A percentile compares a stretch with the other conserved stretches of the same genome.
phyloP scores from a whole-genome alignment of 2,797 vertebrate genomes.

The Mus spretus region DNA sequence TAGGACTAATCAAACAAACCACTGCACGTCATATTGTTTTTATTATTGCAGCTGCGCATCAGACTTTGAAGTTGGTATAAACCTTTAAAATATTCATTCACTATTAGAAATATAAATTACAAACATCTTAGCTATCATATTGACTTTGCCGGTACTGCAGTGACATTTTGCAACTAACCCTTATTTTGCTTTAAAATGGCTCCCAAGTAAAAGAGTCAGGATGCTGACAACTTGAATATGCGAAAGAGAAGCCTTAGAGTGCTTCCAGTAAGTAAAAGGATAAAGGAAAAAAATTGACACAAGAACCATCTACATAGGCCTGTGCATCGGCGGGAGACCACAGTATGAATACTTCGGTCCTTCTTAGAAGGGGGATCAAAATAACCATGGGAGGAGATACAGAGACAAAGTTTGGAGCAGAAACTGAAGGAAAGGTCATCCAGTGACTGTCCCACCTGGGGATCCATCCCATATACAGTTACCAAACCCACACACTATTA shows the following conservation, averaged over 20 bases:
- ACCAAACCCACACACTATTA: too few species aligned
- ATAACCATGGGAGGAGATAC: too few species aligned
- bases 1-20: neutral
- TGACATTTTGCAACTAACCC: neutral
- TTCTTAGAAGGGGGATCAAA: too few species aligned
- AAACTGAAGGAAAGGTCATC: too few species aligned
- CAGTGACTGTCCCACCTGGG: too few species aligned
- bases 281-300: neutral
- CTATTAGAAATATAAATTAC: neutral
- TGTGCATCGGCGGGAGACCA: too few species aligned
- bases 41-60: neutral
- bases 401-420: too few species aligned
- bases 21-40: neutral
- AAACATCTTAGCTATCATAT: neutral
- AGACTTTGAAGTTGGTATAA: neutral
- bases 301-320: neutral
- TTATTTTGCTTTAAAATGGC: constrained; percentile 9
- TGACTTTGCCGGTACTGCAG: neutral
- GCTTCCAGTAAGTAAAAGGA: neutral
- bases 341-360: too few species aligned
- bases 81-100: neutral
- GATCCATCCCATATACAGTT: too few species aligned
- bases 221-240: neutral
- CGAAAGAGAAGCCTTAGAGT: neutral
- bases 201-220: neutral